Base-by-base conservation (phyloP, 2,888 invertebrate genomes). In the Drosophila koepferae region DNA sequence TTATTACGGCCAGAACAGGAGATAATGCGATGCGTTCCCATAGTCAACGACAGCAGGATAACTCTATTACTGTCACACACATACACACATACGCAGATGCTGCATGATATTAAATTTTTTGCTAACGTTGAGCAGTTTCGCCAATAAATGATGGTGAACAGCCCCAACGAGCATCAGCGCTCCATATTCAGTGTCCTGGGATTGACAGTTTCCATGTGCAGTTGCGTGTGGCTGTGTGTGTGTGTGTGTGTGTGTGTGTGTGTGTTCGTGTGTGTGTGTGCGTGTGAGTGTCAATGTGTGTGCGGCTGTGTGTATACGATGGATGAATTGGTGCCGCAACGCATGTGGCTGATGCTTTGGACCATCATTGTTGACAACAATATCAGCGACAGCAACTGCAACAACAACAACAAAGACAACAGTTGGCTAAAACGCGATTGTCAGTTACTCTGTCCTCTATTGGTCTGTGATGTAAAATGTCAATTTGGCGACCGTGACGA, bases 361-460 rank as follows among this genome's bases (percentile, higher is more conserved):
- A 80, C 82, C 82, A 86, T 86, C 86, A 89, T 77, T 82, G 86
- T 80, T 86, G 86, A 86, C 86, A 88, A 86, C 88, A 85, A 82
- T 85, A 86, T 84, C 83, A 86, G 82, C 63, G 87, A 72, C 77
- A 82, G 67, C 63, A 68, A 74, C 69, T 65, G 72, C 74, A 72
- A 58, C 70, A 74, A 62, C 55, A 69, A 28, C 46, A 64, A 60
- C 60, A 71, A 70, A 61, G 61, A 60, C 68, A 66, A 59, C 36
- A 61, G 66, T 66, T 62, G 63, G 53, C 69, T 63, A 62, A 63
- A 74, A 53, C 62, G 64, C 74, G 76, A 62, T 59, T 70, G 66
- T 48, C 61, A 73, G 62, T 77, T 81, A 81, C 83, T 86, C 86
- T 82, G 77, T 76, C 74, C 70, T 72, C 72, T 58, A 62, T 51